phyloP scores from a whole-genome alignment of 2,797 vertebrate genomes.

The Lagodon rhomboides region DNA sequence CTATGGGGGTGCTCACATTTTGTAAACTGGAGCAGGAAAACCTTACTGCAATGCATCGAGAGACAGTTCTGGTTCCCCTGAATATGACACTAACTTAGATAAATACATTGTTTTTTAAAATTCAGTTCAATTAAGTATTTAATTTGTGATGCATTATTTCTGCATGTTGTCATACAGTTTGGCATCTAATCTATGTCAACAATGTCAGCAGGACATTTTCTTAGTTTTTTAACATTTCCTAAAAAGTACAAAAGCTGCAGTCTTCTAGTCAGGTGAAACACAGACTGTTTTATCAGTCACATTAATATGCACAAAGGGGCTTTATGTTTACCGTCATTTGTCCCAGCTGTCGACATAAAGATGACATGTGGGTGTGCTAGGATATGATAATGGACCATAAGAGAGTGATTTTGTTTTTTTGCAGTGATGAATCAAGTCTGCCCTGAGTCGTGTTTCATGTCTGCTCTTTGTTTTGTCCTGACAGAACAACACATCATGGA shows the following conservation, averaged over 20 bases:
- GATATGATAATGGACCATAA: neutral
- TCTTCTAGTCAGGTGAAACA: neutral
- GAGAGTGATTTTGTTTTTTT: neutral
- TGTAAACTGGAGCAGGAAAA: slow-evolving; percentile 25
- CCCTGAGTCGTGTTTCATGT: slow-evolving; percentile 12
- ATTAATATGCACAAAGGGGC: slow-evolving; percentile 24
- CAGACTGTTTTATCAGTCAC: neutral
- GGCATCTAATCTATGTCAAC: neutral
- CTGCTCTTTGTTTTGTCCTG: slow-evolving; percentile 53
- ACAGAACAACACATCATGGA: slow-evolving; percentile 93
- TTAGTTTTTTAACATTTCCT: neutral
- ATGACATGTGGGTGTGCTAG: slow-evolving; percentile 28
- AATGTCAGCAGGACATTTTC: neutral
- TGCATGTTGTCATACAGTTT: neutral
- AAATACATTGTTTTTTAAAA: neutral
- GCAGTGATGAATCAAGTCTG: slow-evolving; percentile 8
- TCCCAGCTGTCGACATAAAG: slow-evolving; percentile 34
- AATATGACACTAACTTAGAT: neutral
- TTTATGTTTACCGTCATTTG: slow-evolving; percentile 12
- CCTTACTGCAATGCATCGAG: neutral
- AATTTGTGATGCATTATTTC: neutral
- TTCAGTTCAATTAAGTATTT: neutral
- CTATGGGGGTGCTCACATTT: slow-evolving; percentile 2
- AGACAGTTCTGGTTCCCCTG: neutral
- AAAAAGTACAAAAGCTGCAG: neutral